A percentile compares a stretch with the other conserved stretches of the same genome.
These are phyloP conservation scores for Drosophila pullipes DNA, from an alignment of 2,888 invertebrate species.

Conservation along the genomic window DNA sequence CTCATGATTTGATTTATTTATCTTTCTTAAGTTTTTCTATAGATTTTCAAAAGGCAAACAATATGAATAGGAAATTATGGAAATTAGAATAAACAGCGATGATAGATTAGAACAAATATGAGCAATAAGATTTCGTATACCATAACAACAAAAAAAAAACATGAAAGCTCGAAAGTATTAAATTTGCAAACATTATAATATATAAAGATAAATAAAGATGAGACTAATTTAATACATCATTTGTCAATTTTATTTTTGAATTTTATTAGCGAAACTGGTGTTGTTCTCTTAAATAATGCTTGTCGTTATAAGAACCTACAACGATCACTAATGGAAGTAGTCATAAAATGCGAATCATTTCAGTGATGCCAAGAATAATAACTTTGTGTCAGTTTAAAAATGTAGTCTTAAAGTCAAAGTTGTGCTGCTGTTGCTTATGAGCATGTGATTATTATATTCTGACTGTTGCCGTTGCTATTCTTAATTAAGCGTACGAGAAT, in stretches of 20 bases:
- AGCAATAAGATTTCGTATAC: neutral
- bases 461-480: conserved; percentile 36
- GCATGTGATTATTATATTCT: neutral
- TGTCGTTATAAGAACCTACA: rapidly evolving
- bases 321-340: neutral
- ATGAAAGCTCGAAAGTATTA: neutral
- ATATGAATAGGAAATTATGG: neutral
- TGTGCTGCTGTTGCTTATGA: neutral
- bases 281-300: neutral
- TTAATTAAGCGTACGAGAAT: conserved; percentile 72
- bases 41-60: conserved; percentile 6
- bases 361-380: neutral
- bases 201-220: neutral
- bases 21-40: neutral
- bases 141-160: no score
- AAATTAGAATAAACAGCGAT: neutral
- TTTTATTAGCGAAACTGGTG: neutral
- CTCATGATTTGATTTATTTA: conserved; percentile 15
- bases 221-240: neutral
- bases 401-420: neutral
- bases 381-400: neutral
- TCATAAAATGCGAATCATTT: neutral
- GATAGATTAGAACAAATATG: neutral
- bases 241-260: neutral
- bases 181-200: neutral